Evolutionary conservation across 2,797 vertebrate genomes (phyloP), one percentile per base, ranked within the genome.

Genomic region (Danio aesculapii): DNA sequence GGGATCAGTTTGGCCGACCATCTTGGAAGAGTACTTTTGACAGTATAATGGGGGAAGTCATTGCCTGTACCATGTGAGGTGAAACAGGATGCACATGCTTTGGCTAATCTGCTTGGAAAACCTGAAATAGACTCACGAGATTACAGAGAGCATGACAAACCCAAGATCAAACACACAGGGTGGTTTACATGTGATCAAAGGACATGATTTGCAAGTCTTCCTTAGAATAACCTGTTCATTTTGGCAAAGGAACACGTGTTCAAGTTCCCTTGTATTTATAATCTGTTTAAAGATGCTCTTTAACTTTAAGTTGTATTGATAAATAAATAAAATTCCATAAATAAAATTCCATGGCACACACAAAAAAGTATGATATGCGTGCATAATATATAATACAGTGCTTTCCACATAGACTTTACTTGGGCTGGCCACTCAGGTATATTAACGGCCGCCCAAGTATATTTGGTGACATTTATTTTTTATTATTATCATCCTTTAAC

Each of bases 41-140:
- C 1, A 14, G 17, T n/a, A 41, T 19, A 62, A 55, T 41, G 30
- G 21, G 41, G 17, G 47, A 62, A 17, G 59, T 82, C 77, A 74
- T 73, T 78, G 68, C 57, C 62, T 69, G 44, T 64, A 63, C 52
- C 77, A 71, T 77, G 81, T 80, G 77, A 84, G 63, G 59, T 74
- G 17, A 49, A 70, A 63, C 81, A 30, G 66, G 82, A 87, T 21
- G 16, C 55, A 53, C 64, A 84, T 72, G 76, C 57, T 73, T 64
- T 66, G 47, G 50, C 49, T 86, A 88, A 86, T 83, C 85, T 68
- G 70, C 75, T 84, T 59, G 76, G 75, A 44, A 84, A 82, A 84
- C 85, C 88, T 89, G 63, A 90, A 91, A 92, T 84, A 84, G 81
- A 76, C 84, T 79, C 70, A 68, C 19, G 71, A 86, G 89, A 92